Evolutionary conservation across 2,888 invertebrate genomes (phyloP).

Genomic region (Cephus pulcher): DNA sequence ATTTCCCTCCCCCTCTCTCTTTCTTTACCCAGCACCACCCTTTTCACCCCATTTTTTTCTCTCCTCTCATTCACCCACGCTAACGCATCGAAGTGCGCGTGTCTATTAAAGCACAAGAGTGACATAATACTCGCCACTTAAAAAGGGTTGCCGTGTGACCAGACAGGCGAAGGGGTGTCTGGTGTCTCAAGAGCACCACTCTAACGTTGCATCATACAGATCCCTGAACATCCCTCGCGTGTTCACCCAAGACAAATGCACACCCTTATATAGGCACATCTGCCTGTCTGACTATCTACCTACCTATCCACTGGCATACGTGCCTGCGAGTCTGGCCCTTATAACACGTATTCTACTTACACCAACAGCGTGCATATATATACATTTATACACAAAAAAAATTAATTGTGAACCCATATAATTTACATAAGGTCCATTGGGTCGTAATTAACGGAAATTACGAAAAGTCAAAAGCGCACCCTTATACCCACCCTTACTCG

Average conservation of each 20-base stretch:
- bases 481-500: background rate
- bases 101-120: conserved; percentile 57
- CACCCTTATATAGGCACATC: background rate
- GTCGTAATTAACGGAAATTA: too few relatives aligned
- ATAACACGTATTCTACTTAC: background rate
- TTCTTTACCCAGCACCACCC: background rate
- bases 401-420: background rate
- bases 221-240: conserved; percentile 20
- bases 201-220: conserved; percentile 43
- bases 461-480: too few relatives aligned
- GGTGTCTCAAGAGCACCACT: conserved; percentile 58
- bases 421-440: background rate
- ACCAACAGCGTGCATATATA: background rate
- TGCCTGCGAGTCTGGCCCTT: background rate
- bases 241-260: background rate
- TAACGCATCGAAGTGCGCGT: conserved; percentile 40
- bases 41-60: background rate
- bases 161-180: conserved; percentile 57
- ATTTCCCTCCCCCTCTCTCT: background rate
- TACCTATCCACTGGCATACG: background rate
- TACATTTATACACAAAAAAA: too few relatives aligned
- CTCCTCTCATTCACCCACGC: conserved; percentile 11
- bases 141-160: conserved; percentile 52
- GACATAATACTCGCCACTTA: conserved; percentile 58
- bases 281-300: background rate